Evolutionary conservation across 2,888 invertebrate species (phyloP).

Genomic region (Trichopria drosophilae): DNA sequence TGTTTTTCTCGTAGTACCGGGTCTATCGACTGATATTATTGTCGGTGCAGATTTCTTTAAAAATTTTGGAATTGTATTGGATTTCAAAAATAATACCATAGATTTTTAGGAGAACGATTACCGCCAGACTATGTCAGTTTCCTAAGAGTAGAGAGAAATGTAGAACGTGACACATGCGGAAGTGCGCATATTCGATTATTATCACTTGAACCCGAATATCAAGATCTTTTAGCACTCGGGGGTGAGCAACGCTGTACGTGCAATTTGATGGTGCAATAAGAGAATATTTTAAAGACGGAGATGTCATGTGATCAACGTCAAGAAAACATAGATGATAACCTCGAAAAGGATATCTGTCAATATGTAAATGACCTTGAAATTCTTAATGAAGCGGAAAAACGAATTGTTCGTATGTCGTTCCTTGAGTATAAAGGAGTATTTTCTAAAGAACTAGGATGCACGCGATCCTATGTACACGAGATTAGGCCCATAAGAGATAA

Average conservation of each 20-base stretch:
- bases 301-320: no score
- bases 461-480: neutral
- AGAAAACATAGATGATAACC: neutral
- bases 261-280: no score
- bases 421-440: neutral
- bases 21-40: neutral
- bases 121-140: neutral
- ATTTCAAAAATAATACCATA: neutral
- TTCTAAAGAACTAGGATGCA: neutral
- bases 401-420: neutral
- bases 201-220: no score
- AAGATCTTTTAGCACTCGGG: no score
- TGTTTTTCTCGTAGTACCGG: conserved; percentile 3
- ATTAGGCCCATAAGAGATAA: neutral
- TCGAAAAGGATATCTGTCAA: neutral
- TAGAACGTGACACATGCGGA: neutral
- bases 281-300: no score
- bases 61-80: neutral
- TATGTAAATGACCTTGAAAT: no score
- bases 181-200: no score
- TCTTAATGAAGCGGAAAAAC: no score
- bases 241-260: no score
- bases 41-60: neutral
- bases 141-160: neutral
- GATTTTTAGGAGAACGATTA: neutral